Evolutionary conservation across 2,888 invertebrate genomes (phyloP).

Genomic region (Caenorhabditis macrosperma): DNA sequence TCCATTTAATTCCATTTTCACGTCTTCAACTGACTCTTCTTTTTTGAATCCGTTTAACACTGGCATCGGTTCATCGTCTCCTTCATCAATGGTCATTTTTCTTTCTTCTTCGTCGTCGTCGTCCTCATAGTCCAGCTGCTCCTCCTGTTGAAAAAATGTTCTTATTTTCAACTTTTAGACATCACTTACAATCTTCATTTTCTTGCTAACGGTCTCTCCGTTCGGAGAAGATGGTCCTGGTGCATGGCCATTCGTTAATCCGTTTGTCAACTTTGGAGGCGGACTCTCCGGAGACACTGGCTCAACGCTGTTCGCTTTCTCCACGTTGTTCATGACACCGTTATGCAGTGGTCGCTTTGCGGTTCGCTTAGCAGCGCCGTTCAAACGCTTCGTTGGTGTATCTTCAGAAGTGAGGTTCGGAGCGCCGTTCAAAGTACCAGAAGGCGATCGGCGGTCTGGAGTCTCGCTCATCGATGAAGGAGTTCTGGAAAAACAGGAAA

Average conservation of each 20-base stretch:
- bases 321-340: slow-evolving; percentile 20
- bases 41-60: slow-evolving; percentile 40
- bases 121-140: slow-evolving; percentile 34
- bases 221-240: slow-evolving; percentile 36
- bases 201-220: slow-evolving; percentile 24
- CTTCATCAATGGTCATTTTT: slow-evolving; percentile 51
- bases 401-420: slow-evolving; percentile 24
- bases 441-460: slow-evolving; percentile 49
- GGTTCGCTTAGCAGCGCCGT: slow-evolving; percentile 32
- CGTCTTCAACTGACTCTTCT: slow-evolving; percentile 28
- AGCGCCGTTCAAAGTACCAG: slow-evolving; percentile 13
- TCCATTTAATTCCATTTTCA: slow-evolving; percentile 33
- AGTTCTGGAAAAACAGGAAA: slow-evolving; percentile 42
- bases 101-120: slow-evolving; percentile 28
- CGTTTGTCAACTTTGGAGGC: slow-evolving; percentile 43
- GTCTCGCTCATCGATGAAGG: slow-evolving; percentile 62
- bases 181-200: slow-evolving; percentile 32
- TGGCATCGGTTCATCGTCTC: slow-evolving; percentile 47
- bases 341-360: slow-evolving; percentile 46
- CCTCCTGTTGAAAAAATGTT: neutral
- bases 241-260: slow-evolving; percentile 40
- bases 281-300: slow-evolving; percentile 43
- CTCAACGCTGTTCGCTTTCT: slow-evolving; percentile 22
- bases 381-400: slow-evolving; percentile 32
- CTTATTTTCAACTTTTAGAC: neutral